Evolutionary conservation across 2,888 invertebrate species (phyloP), one percentile per base, ranked within the genome.

Genomic region (Caenorhabditis sp.): DNA sequence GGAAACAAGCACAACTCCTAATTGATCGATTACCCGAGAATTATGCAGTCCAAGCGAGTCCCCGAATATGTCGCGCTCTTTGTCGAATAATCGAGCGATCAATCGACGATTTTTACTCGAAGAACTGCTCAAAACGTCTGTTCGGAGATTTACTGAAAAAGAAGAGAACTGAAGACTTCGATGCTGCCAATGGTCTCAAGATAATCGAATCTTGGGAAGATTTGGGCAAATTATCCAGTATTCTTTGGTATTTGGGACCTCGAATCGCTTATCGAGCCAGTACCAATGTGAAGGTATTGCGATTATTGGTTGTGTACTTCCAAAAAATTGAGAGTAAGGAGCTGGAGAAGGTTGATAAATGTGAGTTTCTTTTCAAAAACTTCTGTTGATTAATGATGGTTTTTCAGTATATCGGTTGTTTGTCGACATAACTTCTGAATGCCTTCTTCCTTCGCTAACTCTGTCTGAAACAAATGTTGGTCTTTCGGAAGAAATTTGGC

Each of bases 401-500:
- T 50, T 21, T 31, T 38, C 69, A 84, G 84, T 81, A 17, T 54
- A 73, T n/a, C 76, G 65, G 36, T 56, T 61, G 5, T 77, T 85
- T 61, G 72, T 84, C 60, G 81, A 79, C 60, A 67, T 84, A 14
- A 66, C 83, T 62, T 97, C 97, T 88, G 92, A 93, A 56, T 93
- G 93, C 1, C 91, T 99, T 73, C 89, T 99, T 73, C 97, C 99
- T 0, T 94, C 95, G 0, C 90, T 99, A 25, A 94, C 95, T 0
- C 92, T 95, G 83, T 91, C 96, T 90, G 94, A 95, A 80, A 93
- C 93, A 83, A 97, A 97, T 89, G 96, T 95, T 88, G 94, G 95
- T 82, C 92, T 97, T 89, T 93, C 96, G 3, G 97, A 99, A 89
- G 96, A 97, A 89, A 61, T 99, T 73, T 99, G 97, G 93, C 92